These are phyloP conservation scores for Dendrolimus punctatus DNA, from an alignment of 1,140 invertebrate species.

Conservation along the genomic window DNA sequence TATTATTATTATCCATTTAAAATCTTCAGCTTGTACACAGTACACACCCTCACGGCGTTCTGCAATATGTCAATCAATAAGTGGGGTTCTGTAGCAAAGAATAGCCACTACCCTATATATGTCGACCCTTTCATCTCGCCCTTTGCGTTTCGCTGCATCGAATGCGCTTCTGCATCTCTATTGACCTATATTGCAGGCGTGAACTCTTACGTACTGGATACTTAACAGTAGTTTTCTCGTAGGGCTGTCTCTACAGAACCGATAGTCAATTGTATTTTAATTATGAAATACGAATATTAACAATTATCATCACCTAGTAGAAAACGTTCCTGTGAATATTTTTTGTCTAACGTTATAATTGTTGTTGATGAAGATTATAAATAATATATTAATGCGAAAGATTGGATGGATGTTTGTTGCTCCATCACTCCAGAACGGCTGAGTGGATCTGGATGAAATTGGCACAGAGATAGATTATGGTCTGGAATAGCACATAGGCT, in stretches of 20 bases:
- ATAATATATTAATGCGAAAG: no score
- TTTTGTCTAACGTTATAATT: no score
- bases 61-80: constrained; percentile 5
- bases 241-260: not conserved
- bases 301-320: no score
- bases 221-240: constrained; percentile 8
- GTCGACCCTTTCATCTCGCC: constrained; percentile 30
- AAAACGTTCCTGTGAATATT: no score
- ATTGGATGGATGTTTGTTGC: no score
- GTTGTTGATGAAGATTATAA: no score
- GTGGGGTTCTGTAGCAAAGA: constrained; percentile 12
- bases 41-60: not conserved
- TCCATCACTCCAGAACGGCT: no score
- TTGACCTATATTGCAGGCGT: constrained; percentile 45
- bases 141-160: constrained; percentile 42
- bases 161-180: constrained; percentile 30
- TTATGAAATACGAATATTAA: no score
- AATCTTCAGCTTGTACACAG: not conserved
- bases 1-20: no score
- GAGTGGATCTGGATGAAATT: no score
- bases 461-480: no score
- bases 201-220: constrained; percentile 19
- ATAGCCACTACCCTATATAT: constrained; percentile 15
- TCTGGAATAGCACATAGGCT: no score
- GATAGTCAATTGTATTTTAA: not conserved